These are phyloP conservation scores for Pyrrhosoma nymphula DNA, from an alignment of 2,888 invertebrate species.

Conservation along the genomic window DNA sequence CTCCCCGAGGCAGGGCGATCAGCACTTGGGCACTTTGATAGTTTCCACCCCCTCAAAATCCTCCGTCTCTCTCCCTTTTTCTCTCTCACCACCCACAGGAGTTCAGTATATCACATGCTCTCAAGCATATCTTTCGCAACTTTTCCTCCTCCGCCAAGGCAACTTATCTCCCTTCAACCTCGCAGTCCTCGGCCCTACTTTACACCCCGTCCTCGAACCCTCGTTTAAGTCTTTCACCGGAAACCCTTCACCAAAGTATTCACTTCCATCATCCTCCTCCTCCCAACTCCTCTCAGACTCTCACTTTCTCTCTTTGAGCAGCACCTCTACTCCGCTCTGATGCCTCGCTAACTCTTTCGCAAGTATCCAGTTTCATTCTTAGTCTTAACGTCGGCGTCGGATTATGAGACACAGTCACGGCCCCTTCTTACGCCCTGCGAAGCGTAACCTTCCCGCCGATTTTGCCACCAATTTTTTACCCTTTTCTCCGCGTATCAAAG, in stretches of 20 bases:
- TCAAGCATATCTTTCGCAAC: background rate
- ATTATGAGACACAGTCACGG: background rate
- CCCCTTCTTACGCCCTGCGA: background rate
- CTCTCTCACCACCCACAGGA: background rate
- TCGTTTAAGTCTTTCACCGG: background rate
- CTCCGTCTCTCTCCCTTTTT: no score
- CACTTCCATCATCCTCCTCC: background rate
- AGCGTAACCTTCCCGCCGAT: background rate
- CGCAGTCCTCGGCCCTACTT: background rate
- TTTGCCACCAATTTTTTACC: background rate
- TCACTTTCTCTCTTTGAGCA: background rate
- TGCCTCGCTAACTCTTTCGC: background rate
- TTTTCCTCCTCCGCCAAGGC: background rate
- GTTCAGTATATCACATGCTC: background rate
- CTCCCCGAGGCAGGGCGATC: background rate
- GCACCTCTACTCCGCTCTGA: background rate
- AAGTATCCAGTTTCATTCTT: constrained; percentile 16
- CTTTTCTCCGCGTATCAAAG: constrained; percentile 4
- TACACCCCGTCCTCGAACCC: background rate
- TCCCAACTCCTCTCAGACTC: background rate
- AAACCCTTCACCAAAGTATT: background rate
- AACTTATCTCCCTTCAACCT: background rate
- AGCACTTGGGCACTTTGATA: background rate
- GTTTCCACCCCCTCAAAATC: background rate
- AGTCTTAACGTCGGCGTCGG: constrained; percentile 14